A percentile compares a stretch with the other conserved stretches of the same genome.
phyloP scores from a whole-genome alignment of 2,888 invertebrate genomes.

The Nomada fucata region DNA sequence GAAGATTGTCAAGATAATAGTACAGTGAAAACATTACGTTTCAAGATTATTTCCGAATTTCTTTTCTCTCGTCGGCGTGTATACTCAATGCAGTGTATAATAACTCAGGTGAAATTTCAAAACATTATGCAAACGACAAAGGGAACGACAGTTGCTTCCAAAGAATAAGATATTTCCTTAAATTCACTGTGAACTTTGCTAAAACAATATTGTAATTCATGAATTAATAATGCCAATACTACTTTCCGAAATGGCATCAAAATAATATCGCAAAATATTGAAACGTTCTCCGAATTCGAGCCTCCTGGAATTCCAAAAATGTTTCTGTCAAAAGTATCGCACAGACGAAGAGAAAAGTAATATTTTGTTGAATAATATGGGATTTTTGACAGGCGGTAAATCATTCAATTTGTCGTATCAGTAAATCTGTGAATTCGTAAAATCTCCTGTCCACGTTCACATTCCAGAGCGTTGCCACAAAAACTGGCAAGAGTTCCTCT shows the following conservation, averaged over 20 bases:
- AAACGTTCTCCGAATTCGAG: too few relatives aligned
- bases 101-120: constrained; percentile 25
- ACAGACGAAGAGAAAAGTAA: background rate
- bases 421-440: background rate
- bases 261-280: background rate
- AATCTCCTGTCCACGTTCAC: constrained; percentile 22
- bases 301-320: background rate
- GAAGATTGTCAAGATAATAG: constrained; percentile 44
- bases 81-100: background rate
- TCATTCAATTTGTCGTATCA: constrained; percentile 3
- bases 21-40: constrained; percentile 48
- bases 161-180: background rate
- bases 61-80: constrained; percentile 3
- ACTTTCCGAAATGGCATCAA: background rate
- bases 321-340: background rate
- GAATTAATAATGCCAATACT: background rate
- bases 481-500: constrained; percentile 39
- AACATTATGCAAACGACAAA: constrained; percentile 8
- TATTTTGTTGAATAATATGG: background rate
- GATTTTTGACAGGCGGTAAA: constrained; percentile 5
- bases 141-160: background rate
- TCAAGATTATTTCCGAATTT: constrained; percentile 38
- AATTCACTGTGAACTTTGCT: too few relatives aligned
- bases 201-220: background rate
- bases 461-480: constrained; percentile 43